These are phyloP conservation scores for Stylophora pistillata DNA, from an alignment of 64 coral and sea anemone genomes.

Conservation along the genomic window DNA sequence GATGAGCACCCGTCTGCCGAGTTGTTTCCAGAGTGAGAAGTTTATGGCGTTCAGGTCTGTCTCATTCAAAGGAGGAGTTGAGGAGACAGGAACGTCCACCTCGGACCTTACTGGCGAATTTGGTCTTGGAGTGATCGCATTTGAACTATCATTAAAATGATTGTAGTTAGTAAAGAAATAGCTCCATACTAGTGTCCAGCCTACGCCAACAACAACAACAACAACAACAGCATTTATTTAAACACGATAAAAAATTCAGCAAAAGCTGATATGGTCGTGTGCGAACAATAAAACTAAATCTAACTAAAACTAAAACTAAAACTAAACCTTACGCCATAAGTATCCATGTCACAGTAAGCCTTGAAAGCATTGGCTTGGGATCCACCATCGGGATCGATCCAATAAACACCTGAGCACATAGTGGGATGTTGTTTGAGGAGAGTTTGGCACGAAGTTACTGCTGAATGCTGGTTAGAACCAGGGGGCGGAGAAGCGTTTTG, in stretches of 20 bases:
- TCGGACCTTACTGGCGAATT: not conserved
- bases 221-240: no score
- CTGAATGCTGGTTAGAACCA: not conserved
- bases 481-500: no score
- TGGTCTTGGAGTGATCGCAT: constrained; percentile 41
- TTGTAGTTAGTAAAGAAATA: constrained; percentile 1
- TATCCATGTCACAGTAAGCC: constrained; percentile 32
- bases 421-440: not conserved
- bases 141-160: not conserved
- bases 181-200: constrained; percentile 16
- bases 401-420: not conserved
- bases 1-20: constrained; percentile 48
- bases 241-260: no score
- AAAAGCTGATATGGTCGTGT: no score
- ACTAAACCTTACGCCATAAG: not conserved
- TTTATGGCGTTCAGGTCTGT: constrained; percentile 41
- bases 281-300: no score
- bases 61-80: not conserved
- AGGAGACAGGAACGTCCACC: not conserved
- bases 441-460: not conserved
- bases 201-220: no score
- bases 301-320: no score
- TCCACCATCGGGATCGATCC: constrained; percentile 27
- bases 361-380: constrained; percentile 31
- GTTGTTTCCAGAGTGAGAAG: constrained; percentile 36